Base-by-base conservation (phyloP, 1,140 invertebrate genomes). In the Aricia agestis region DNA sequence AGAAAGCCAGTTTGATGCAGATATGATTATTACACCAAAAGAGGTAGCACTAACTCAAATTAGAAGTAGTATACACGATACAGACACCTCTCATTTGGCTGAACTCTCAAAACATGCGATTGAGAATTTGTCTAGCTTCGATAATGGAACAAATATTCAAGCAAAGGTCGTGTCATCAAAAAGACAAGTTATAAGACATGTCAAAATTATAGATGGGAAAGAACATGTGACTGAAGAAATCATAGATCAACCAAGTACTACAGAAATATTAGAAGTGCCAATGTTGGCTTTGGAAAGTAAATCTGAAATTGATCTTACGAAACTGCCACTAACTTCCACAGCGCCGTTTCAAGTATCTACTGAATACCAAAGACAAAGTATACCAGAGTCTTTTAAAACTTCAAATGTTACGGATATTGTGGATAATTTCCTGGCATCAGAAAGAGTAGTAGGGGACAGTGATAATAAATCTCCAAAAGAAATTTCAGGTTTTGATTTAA, bases 191-290 rank as follows among this genome's bases (percentile, higher is more conserved):
- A 95, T 96, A 59, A 92, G 94, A 72, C 94, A 94, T 79, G 92
- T 96, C 1, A 94, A 94, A 0, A 94, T 97, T 7, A 93, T 96
- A 61, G 94, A 97, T 87, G 96, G 96, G 0, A 95, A 96, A 89
- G 94, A 95, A 85, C 92, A 93, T 68, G 92, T 94, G 0, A 93
- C 92, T 2, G 95, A 95, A 84, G 93, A 95, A 89, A 84, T 95
- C 0, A 87, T 95, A 74, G 94, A 95, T 85, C 94, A 95, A 82
- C 93, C 95, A 41, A 94, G 95, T 82, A 94, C 95, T 80, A 80
- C 77, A 76, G 73, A 66, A 57, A 18, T 77, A n/a, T 70, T 73
- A 58, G 63, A 73, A 57, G 57, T 41, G 2, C 31, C 66, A 65
- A 15, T 52, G 45, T 52, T 13, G 4, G 45, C 45, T 9, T 52